Evolutionary conservation across 2,113 vertebrate genomes (phyloP), one percentile per base, ranked within the genome.

Genomic region (Rhea pennata): DNA sequence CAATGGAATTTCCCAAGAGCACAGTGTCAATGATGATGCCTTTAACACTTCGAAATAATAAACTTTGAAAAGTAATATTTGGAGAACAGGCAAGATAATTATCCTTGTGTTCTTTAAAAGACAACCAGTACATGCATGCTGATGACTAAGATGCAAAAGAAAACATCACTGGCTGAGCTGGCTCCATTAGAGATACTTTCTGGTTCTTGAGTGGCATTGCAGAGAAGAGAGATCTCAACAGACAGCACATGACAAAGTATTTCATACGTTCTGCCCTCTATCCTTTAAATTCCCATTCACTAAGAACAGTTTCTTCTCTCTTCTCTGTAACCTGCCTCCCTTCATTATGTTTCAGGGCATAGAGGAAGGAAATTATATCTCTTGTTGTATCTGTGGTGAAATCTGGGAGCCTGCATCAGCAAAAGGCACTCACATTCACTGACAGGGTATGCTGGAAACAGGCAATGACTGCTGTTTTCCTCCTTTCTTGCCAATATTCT

Each of bases 211-310:
- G 10, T 56, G 33, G 80, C 15, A 24, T 0, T 51, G 8, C 22
- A 5, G 16, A 86, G 6, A 75, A 15, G 15, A 69, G 39, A 69
- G 5, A 33, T 71, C 29, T 69, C 9, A 1, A 16, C 7, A 4
- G 4, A 62, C 3, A 54, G 5, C 10, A 44, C 0, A 0, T 50
- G 39, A 89, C 7, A n/a, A 17, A 39, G 2, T 72, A 33, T 64
- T 84, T 33, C 2, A 0, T n/a, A 50, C 1, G 5, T 54, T 93
- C 44, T 79, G 31, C 22, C 46, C 22, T 40, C 15, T 42, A 59
- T 40, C 15, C 46, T 67, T 65, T 10, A 19, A 0, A 2, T 75
- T 75, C 36, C 36, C 62, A 69, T 59, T 67, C 33, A 46, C 48
- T 22, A 17, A 9, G 5, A 87, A 87, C 13, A 82, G 6, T 21